Evolutionary conservation across 2,797 vertebrate genomes (phyloP), one percentile per base, ranked within the genome.

Genomic region (Pipistrellus pipistrellus): DNA sequence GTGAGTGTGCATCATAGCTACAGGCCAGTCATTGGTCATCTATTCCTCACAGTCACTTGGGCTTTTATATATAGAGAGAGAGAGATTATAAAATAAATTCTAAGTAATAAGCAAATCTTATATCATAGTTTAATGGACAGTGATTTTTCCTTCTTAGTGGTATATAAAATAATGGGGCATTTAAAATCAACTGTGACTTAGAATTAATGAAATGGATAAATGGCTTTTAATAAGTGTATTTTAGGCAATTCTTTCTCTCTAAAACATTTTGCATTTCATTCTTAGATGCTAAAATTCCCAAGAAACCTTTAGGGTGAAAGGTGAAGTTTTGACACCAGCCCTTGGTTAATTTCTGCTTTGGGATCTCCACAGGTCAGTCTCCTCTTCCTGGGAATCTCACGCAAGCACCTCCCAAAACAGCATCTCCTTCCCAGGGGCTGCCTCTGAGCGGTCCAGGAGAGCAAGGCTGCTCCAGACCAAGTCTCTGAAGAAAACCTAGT

Each of bases 151-250:
- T 46, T 85, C 69, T 91, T 81, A 38, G 51, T 73, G 66, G 35
- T 86, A 81, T 82, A 91, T 44, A 95, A 87, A 85, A 78, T 68
- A 78, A 68, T 3, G 4, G 55, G 76, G 18, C 38, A 80, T 85
- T 88, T 93, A 85, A 80, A 96, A 88, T 89, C 85, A 93, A 11
- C 76, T 83, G 55, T 76, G 72, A 81, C 77, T 95, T 66, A 30
- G 32, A 89, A 91, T 85, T 93, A 85, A 95, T 86, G 68, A 96
- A 94, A 93, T 82, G 23, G 53, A 77, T 88, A 95, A 72, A 78
- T 32, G 55, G n/a, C 48, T 89, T 91, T 95, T 89, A 94, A 87
- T 85, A 92, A 93, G 76, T 75, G 8, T 76, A 71, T 80, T 84
- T 88, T 66, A 85, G 48, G 30, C 68, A 71, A 69, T 91, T 90